Evolutionary conservation across 2,113 vertebrate genomes (phyloP), one percentile per base, ranked within the genome.

Genomic region (Puffinus mauretanicus): DNA sequence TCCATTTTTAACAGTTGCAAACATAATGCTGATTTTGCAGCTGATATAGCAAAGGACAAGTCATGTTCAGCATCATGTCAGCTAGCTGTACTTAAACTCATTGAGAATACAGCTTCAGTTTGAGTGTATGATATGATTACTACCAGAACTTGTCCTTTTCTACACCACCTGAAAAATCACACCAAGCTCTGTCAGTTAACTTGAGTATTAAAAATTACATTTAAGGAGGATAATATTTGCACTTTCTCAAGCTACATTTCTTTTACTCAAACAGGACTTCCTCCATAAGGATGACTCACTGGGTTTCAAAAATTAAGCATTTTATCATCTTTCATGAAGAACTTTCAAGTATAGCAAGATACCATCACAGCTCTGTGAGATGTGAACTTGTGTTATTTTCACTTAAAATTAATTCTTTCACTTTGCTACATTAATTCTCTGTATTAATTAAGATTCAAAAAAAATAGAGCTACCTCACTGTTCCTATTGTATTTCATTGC

Each of bases 1-100:
- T 95, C 61, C 42, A 55, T 76, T 94, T 91, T 86, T 84, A 89
- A 67, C 55, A 79, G 29, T 78, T 84, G 83, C 72, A 89, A 96
- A 91, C 27, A 69, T 40, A 82, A 82, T 67, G 77, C 77, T 96
- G 89, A 89, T 94, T 93, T 82, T 92, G 77, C 77, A 94, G 51
- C 47, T 89, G 61, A 86, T 65, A 82, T 29, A 89, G 93, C 81
- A 95, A 93, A 94, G 34, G 73, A 88, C 55, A 75, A 91, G 38
- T 38, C 60, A 71, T 51, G 29, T 55, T 89, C 69, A 89, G 47
- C 65, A 67, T 47, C 60, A 30, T 64, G 42, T 82, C 83, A 88
- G 36, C 54, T 83, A 80, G 24, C 29, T 77, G 10, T 66, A 70
- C 47, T 84, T 75, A 73, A 83, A 88, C 14, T 66, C 55, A 46